Conservation (phyloP, 2,113 vertebrate genomes). For the Micromys minutus region DNA sequence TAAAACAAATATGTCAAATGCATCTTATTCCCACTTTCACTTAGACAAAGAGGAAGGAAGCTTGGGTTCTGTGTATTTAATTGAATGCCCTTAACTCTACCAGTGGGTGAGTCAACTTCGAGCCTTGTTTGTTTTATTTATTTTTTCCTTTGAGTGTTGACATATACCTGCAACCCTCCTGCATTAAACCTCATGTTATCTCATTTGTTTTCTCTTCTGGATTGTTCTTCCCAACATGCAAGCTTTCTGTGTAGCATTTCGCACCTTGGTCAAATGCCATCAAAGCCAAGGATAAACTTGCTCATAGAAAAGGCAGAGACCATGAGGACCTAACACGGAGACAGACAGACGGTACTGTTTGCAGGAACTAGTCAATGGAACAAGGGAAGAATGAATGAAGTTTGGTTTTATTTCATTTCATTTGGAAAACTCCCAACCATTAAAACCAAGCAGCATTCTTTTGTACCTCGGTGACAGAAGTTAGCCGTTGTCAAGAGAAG, state of each 20-base stretch:
- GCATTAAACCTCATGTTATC: not conserved
- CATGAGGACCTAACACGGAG: not conserved
- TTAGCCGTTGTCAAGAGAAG: not conserved
- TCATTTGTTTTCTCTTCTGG: not conserved
- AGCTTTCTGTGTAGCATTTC: not conserved
- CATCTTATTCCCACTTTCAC: not conserved
- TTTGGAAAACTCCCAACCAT: slow-evolving; percentile 1
- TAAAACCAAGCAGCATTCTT: not conserved
- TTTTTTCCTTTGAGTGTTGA: not conserved
- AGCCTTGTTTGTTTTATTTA: not conserved
- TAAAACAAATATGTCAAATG: not conserved
- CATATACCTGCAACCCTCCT: not conserved
- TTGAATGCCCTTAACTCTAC: not conserved
- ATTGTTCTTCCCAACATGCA: not conserved
- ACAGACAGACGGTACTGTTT: not conserved
- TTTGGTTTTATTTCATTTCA: not conserved
- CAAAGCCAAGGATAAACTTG: not conserved
- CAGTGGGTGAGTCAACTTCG: not conserved
- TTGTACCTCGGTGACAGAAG: not conserved
- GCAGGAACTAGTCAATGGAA: not conserved
- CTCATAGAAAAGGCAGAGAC: not conserved
- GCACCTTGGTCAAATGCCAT: not conserved
- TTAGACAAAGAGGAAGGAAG: not conserved
- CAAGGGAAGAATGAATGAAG: not conserved
- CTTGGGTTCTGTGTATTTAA: not conserved